Conservation (phyloP, 2,113 vertebrate genomes). For the Pandion haliaetus region DNA sequence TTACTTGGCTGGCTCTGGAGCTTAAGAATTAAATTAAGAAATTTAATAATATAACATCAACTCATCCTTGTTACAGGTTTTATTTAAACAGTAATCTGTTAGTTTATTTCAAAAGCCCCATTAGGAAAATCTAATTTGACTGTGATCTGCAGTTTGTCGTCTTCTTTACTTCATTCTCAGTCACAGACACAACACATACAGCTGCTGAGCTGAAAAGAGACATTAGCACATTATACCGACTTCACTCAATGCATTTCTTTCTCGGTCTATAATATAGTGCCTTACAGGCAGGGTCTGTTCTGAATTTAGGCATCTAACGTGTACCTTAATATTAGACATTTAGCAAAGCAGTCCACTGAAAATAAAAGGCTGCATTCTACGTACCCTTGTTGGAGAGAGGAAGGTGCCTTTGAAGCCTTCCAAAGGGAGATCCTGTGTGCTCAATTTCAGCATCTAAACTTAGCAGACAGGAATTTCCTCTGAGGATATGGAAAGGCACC, state of each 20-base stretch:
- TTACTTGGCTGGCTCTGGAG: slow-evolving; percentile 20
- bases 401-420: slow-evolving; percentile 20
- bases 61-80: slow-evolving; percentile 32
- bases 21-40: slow-evolving; percentile 60
- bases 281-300: background rate
- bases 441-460: slow-evolving; percentile 29
- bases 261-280: background rate
- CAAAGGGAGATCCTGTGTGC: slow-evolving; percentile 25
- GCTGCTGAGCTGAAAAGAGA: background rate
- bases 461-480: slow-evolving; percentile 42
- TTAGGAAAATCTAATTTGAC: slow-evolving; percentile 61
- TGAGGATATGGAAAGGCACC: background rate
- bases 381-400: background rate
- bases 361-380: background rate
- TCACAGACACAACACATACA: background rate
- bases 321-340: background rate
- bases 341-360: background rate
- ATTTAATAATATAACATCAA: slow-evolving; percentile 40
- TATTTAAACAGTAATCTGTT: slow-evolving; percentile 57
- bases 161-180: background rate
- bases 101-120: slow-evolving; percentile 58
- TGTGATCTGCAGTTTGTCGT: slow-evolving; percentile 35
- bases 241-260: background rate
- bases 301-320: background rate
- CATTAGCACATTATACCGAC: background rate